phyloP scores from a whole-genome alignment of 2,797 vertebrate species.

The Pangasius sanitwongsei region DNA sequence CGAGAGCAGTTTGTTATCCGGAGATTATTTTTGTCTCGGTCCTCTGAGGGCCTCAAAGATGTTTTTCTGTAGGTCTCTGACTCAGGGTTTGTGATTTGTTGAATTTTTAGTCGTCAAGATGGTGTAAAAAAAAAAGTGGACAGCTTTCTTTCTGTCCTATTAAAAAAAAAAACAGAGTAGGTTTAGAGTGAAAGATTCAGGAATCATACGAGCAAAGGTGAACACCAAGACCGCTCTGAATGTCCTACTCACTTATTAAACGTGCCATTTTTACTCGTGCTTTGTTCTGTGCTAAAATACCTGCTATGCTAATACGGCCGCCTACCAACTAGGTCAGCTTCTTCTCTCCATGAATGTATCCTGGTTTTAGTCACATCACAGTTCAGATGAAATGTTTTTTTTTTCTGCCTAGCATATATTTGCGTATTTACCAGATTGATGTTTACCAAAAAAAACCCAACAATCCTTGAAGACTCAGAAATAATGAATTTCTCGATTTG shows the following conservation, averaged over 20 bases:
- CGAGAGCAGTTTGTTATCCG: constrained; percentile 17
- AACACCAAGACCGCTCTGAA: not conserved
- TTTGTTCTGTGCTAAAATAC: not conserved
- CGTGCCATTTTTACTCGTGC: not conserved
- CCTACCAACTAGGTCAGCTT: constrained; percentile 5
- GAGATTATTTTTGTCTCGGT: constrained; percentile 31
- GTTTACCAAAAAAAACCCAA: not conserved
- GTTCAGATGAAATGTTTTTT: not conserved
- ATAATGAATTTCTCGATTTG: not conserved
- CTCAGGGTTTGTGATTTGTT: not conserved
- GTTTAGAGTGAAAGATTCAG: constrained; percentile 9
- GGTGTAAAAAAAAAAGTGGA: not conserved
- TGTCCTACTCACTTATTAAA: constrained; percentile 22
- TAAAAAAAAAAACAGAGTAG: not conserved
- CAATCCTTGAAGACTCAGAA: not conserved
- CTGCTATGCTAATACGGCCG: not conserved
- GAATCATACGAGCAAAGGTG: not conserved
- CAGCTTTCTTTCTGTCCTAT: constrained; percentile 10
- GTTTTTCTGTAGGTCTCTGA: not conserved
- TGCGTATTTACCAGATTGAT: not conserved
- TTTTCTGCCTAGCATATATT: not conserved
- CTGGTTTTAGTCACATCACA: not conserved
- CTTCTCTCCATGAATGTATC: too few species aligned
- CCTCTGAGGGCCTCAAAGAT: not conserved
- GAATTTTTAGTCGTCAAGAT: not conserved